phyloP scores from a whole-genome alignment of 2,888 invertebrate genomes.

The Hypomecis atomaria region DNA sequence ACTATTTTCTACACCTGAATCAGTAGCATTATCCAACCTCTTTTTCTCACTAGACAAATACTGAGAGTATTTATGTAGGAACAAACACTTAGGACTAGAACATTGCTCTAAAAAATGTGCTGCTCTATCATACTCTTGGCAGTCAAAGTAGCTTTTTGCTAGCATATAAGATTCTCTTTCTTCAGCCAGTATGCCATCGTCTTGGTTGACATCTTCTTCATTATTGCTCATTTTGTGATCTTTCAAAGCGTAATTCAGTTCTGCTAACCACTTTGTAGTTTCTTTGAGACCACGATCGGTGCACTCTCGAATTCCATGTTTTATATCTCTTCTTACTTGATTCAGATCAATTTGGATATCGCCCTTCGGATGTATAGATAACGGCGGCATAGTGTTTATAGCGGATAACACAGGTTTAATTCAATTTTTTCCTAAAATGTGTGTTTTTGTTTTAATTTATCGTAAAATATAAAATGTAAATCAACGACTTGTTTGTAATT shows the following conservation, averaged over 20 bases:
- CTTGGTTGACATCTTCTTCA: constrained; percentile 68
- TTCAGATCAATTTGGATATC: constrained; percentile 75
- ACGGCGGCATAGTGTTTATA: constrained; percentile 60
- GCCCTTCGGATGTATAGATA: constrained; percentile 65
- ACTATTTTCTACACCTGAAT: constrained; percentile 68
- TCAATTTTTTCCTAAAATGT: neutral
- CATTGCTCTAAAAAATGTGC: constrained; percentile 91
- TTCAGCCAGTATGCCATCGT: constrained; percentile 79
- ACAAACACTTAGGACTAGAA: constrained; percentile 88
- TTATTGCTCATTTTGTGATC: constrained; percentile 85
- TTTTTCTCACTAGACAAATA: constrained; percentile 97
- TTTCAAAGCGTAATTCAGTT: constrained; percentile 91
- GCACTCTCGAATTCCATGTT: constrained; percentile 86
- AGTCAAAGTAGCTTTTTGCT: constrained; percentile 95
- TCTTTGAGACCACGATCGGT: constrained; percentile 91
- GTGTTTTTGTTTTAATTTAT: neutral
- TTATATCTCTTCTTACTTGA: constrained; percentile 75
- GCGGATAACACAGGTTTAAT: neutral
- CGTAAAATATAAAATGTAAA: neutral
- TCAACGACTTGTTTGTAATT: too few species aligned
- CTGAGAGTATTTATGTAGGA: constrained; percentile 93
- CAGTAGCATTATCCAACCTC: constrained; percentile 89
- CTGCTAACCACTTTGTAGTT: constrained; percentile 95
- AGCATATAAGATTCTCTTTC: constrained; percentile 90
- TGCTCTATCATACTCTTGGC: constrained; percentile 95